phyloP scores from a whole-genome alignment of 2,113 vertebrate species.

The Physeter macrocephalus region DNA sequence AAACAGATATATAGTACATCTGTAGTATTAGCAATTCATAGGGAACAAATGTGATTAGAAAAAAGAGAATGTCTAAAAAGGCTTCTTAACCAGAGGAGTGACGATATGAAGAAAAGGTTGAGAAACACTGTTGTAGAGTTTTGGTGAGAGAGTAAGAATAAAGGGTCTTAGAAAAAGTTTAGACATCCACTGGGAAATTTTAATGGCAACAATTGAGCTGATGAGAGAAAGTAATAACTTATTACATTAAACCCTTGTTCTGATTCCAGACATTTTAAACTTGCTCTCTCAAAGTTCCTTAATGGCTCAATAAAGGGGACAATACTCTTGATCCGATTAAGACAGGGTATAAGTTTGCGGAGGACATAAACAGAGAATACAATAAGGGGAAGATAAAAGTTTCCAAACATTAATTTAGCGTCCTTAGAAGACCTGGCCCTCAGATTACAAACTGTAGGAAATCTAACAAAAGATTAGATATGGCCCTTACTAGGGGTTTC shows the following conservation, averaged over 20 bases:
- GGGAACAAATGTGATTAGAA: background rate
- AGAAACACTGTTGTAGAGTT: background rate
- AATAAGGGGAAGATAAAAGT: background rate
- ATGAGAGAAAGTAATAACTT: background rate
- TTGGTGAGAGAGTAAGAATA: background rate
- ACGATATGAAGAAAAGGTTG: background rate
- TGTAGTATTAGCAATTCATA: background rate
- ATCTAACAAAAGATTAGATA: background rate
- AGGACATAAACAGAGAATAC: background rate
- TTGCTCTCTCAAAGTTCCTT: background rate
- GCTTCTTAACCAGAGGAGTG: background rate
- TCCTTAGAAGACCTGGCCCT: background rate
- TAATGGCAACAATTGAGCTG: background rate
- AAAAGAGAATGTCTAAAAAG: background rate
- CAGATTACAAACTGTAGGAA: background rate
- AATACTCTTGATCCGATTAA: background rate
- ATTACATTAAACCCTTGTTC: background rate
- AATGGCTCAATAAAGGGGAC: background rate
- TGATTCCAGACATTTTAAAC: background rate
- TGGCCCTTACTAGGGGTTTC: background rate
- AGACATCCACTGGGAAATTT: background rate
- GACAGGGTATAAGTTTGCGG: background rate
- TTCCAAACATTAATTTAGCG: background rate
- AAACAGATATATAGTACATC: background rate
- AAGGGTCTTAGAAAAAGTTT: background rate